A percentile compares a stretch with the other conserved stretches of the same genome.
Evolutionary conservation across 2,888 invertebrate species (phyloP).

Genomic region (Plemyria rubiginata): DNA sequence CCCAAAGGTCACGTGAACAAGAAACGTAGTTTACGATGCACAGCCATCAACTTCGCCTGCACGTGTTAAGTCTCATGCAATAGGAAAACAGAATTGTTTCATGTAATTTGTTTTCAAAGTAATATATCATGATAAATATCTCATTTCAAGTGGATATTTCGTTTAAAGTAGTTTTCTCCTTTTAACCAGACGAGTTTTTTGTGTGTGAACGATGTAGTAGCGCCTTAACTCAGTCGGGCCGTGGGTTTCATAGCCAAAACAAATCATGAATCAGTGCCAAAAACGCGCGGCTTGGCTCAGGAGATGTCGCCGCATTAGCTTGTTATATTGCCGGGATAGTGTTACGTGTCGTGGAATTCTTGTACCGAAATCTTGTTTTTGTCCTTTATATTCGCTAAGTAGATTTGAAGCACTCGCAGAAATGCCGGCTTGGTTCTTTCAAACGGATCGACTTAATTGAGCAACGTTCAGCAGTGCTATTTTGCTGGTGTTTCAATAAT

Average conservation of each 20-base stretch:
- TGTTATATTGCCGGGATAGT: conserved; percentile 41
- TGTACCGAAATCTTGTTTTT: conserved; percentile 34
- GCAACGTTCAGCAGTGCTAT: background rate
- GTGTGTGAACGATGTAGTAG: conserved; percentile 14
- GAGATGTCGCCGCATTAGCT: conserved; percentile 47
- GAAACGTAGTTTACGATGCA: too few relatives aligned
- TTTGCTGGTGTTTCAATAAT: too few relatives aligned
- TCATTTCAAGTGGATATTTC: too few relatives aligned
- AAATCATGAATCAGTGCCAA: conserved; percentile 83
- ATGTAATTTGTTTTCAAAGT: too few relatives aligned
- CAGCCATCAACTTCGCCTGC: too few relatives aligned
- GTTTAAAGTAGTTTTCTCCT: background rate
- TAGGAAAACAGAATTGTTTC: too few relatives aligned
- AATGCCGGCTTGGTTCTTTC: background rate
- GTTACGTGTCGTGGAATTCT: conserved; percentile 42
- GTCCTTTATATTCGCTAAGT: conserved; percentile 12
- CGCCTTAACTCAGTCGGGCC: conserved; percentile 44
- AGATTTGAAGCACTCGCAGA: background rate
- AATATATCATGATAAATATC: too few relatives aligned
- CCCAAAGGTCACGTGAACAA: too few relatives aligned
- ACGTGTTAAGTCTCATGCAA: too few relatives aligned
- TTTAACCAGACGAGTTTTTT: background rate
- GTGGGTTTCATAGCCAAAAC: conserved; percentile 77
- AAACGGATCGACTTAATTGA: background rate
- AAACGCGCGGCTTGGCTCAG: conserved; percentile 52